A percentile compares a stretch with the other conserved stretches of the same genome.
Conservation (phyloP, 1,140 invertebrate species). For the Tetragnatha versicolor region DNA sequence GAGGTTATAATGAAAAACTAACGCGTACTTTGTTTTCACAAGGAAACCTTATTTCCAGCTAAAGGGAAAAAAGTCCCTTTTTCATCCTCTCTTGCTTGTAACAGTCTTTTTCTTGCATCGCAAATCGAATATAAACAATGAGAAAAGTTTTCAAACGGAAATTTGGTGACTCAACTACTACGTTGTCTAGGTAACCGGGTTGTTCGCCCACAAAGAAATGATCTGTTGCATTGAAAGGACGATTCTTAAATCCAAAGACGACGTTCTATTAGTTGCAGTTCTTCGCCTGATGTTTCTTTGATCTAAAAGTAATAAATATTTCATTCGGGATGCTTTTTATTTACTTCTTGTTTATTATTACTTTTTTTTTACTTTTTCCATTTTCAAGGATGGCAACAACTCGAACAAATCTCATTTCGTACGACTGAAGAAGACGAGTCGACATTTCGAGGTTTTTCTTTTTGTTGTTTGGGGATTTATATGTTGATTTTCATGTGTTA, state of each 20-base stretch:
- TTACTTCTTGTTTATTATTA: too few species aligned
- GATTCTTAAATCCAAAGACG: slow-evolving; percentile 25
- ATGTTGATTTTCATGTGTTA: slow-evolving; percentile 31
- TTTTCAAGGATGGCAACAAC: slow-evolving; percentile 12
- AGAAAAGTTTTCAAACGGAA: slow-evolving; percentile 30
- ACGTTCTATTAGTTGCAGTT: slow-evolving; percentile 31
- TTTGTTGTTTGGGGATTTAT: slow-evolving; percentile 33
- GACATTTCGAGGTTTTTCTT: slow-evolving; percentile 19
- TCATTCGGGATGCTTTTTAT: slow-evolving; percentile 21
- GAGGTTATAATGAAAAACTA: background rate
- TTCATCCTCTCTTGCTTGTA: background rate
- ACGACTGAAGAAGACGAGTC: slow-evolving; percentile 11
- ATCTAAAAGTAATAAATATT: slow-evolving; percentile 51
- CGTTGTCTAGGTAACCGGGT: slow-evolving; percentile 39
- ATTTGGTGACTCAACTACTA: background rate
- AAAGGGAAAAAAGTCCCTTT: slow-evolving; percentile 7
- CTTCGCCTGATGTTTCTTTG: slow-evolving; percentile 36
- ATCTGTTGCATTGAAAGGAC: slow-evolving; percentile 21
- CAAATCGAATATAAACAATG: slow-evolving; percentile 43
- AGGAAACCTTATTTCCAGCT: slow-evolving; percentile 16
- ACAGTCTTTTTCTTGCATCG: slow-evolving; percentile 16
- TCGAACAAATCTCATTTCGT: slow-evolving; percentile 35
- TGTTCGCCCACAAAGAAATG: slow-evolving; percentile 13
- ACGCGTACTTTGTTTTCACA: background rate
- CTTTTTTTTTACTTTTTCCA: background rate